phyloP scores from a whole-genome alignment of 2,797 vertebrate species.

The Sebastolobus altivelis region DNA sequence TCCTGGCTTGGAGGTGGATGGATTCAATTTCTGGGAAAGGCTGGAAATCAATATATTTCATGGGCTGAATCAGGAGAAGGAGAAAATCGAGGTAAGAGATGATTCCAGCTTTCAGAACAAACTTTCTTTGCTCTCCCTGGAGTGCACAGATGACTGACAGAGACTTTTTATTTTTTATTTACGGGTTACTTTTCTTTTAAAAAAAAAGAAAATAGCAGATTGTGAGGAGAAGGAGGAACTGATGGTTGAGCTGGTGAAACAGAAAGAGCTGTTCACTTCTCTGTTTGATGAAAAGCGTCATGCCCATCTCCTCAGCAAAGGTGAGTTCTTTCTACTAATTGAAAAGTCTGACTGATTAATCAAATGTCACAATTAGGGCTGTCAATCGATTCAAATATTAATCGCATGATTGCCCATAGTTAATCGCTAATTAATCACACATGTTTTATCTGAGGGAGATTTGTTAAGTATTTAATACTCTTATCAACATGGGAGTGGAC shows the following conservation, averaged over 20 bases:
- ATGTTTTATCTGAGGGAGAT: too few relatives aligned
- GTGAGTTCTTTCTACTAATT: conserved; percentile 67
- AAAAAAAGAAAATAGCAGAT: conserved; percentile 82
- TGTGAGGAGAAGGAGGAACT: conserved; percentile 91
- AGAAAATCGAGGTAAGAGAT: conserved; percentile 87
- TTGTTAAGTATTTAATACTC: too few relatives aligned
- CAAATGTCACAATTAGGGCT: not conserved
- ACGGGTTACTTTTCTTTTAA: conserved; percentile 3
- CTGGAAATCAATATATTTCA: conserved; percentile 91
- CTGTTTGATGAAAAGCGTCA: conserved; percentile 96
- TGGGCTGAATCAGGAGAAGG: conserved; percentile 88
- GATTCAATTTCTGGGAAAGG: conserved; percentile 96
- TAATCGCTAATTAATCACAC: too few relatives aligned
- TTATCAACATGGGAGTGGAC: too few relatives aligned
- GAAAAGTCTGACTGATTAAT: not conserved
- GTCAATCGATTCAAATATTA: too few relatives aligned
- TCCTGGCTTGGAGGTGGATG: conserved; percentile 91
- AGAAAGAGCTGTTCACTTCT: conserved; percentile 89
- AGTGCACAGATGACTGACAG: conserved; percentile 54
- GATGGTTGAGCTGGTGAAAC: conserved; percentile 89
- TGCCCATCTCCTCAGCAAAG: conserved; percentile 94
- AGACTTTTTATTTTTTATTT: conserved; percentile 29
- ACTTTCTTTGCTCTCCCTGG: conserved; percentile 27
- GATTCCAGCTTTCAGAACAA: conserved; percentile 40
- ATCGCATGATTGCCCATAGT: too few relatives aligned